Base-by-base conservation (phyloP, 2,888 invertebrate genomes). In the Andrena minutula region DNA sequence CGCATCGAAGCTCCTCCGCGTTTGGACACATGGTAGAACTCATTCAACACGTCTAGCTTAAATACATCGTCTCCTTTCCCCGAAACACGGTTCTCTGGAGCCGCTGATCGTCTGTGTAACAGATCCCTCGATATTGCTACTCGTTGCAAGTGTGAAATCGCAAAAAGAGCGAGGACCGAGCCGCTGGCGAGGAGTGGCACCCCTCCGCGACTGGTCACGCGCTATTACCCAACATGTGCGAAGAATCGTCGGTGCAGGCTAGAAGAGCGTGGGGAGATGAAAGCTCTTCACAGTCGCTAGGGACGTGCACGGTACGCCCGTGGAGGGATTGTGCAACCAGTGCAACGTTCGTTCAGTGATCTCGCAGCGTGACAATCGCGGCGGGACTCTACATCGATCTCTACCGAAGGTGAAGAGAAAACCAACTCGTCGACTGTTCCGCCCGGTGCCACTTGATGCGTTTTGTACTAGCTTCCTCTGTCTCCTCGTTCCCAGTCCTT, bases 391-490 rank as follows among this genome's bases (percentile, higher is more conserved):
- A 83, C 64, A 8, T 75, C 61, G 77, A 61, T n/a, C 8, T 32
- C 69, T 70, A 75, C n/a, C 2, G 26, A 61, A 56, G 53, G 16
- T 16, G 32, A 23, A 49, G 23, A 47, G 30, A 53, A 65, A 65
- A 65, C 30, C 61, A 61, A 56, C 47, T 63, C 61, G 30, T 61
- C 56, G 71, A 32, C 47, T 51, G 35, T 64, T 64, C 28, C 75
- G 66, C 75, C 63, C 68, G 64, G 56, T 58, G 85, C 77, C 68
- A 76, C 74, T 75, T 76, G 71, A 84, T 85, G 82, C 79, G 82
- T 68, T 86, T 86, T 86, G 88, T 86, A 88, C 83, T 88, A 82
- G 64, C 70, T 81, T 32, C 51, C 75, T 56, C 26, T 75, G 47
- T 56, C 32, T n/a, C 26, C 32, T 12, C n/a, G 12, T 7, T 51